phyloP scores from a whole-genome alignment of 92 coral and sea anemone species.

The Micromussa lordhowensis region DNA sequence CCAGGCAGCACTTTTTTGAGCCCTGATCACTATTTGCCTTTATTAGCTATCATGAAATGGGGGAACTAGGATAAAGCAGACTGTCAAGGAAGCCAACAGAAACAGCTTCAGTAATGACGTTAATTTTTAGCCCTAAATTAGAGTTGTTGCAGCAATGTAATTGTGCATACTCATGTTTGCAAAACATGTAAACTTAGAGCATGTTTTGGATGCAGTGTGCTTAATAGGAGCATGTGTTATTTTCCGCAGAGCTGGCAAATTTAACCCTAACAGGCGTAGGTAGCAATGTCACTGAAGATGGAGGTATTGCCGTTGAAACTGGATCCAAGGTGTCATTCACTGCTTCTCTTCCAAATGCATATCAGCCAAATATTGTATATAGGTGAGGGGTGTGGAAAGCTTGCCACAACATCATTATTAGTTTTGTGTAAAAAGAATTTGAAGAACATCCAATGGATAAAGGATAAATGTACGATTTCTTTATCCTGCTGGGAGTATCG shows the following conservation, averaged over 20 bases:
- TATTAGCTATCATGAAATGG: no score
- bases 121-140: no score
- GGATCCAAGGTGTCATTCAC: constrained; percentile 23
- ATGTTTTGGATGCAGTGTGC: no score
- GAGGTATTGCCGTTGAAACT: constrained; percentile 14
- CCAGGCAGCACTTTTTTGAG: no score
- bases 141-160: no score
- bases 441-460: neutral
- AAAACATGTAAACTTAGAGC: neutral
- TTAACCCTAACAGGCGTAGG: constrained; percentile 21
- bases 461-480: neutral
- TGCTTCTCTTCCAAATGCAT: constrained; percentile 41
- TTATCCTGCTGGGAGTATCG: neutral
- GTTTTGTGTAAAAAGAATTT: neutral
- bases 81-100: no score
- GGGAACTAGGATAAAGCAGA: no score
- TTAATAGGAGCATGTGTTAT: no score
- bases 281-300: neutral
- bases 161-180: no score
- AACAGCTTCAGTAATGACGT: no score
- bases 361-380: constrained; percentile 51
- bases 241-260: constrained; percentile 46
- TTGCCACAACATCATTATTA: neutral
- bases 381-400: constrained; percentile 33
- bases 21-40: no score